A percentile compares a stretch with the other conserved stretches of the same genome.
Conservation (phyloP, 2,888 invertebrate species). For the Periphyllus acericola region DNA sequence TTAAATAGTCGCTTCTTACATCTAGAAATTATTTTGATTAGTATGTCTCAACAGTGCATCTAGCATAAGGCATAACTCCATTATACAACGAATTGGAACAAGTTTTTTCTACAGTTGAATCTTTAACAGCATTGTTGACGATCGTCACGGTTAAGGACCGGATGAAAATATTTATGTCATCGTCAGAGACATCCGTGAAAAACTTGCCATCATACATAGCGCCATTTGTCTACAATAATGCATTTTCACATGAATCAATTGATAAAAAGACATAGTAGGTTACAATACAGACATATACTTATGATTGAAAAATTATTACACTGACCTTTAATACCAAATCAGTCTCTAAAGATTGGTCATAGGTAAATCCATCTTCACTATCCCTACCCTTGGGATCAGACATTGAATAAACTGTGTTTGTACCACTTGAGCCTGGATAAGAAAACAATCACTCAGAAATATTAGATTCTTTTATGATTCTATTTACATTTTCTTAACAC, state of each 20-base stretch:
- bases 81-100: conserved; percentile 3
- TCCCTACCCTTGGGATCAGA: not conserved
- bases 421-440: conserved; percentile 2
- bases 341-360: conserved; percentile 26
- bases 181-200: not conserved
- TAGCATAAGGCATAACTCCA: conserved; percentile 7
- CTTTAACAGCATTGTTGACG: not conserved
- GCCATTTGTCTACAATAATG: conserved; percentile 18
- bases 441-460: not conserved
- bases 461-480: not conserved
- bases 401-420: not conserved
- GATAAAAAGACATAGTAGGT: not conserved
- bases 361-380: not conserved
- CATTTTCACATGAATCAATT: not conserved
- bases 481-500: no score
- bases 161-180: not conserved
- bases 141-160: not conserved
- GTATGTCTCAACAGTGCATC: not conserved
- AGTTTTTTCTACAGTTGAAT: not conserved
- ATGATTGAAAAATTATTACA: not conserved
- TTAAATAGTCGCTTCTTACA: not conserved
- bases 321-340: conserved; percentile 6
- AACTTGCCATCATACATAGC: conserved; percentile 5
- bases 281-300: not conserved
- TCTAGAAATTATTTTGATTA: not conserved